Base-by-base conservation (phyloP, 2,797 vertebrate genomes). In the Sebastes taczanowskii region DNA sequence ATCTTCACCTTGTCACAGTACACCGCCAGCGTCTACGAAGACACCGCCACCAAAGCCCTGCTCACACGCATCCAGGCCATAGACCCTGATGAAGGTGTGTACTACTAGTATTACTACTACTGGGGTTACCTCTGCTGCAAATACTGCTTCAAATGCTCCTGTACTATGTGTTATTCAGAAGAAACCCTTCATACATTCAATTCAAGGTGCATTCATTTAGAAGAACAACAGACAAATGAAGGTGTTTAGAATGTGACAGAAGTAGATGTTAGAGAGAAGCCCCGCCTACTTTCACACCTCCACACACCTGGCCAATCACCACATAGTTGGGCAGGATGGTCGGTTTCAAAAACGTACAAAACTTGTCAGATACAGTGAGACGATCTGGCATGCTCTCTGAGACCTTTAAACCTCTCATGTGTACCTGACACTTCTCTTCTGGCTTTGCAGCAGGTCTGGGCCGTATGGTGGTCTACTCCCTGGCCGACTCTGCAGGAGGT, bases 61-160 rank as follows among this genome's bases (percentile, higher is more conserved):
- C 88, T 99, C 73, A 98, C 98, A 11, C 96, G 98, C 84, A 97
- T 99, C 42, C 97, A 98, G 91, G 98, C 98, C 38, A 94, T 95
- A 6, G 98, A 99, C 92, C 97, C 97, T 0, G 98, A 99, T 81
- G 92, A 97, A 4, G 98, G 98, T 99, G 85, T 49, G 53, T 49
- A 11, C 10, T 60, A 64, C 0, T 27, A 27, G 5, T 18, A 11
- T 6, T 30, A 4, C 4, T 63, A 46, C 2, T 58, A 20, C 1
- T 30, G 7, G 20, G 14, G 34, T 23, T 75, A 55, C 16, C 27
- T 27, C 23, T 61, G 18, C 29, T 60, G 9, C 3, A 23, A 42
- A 2, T 22, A 34, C 3, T 64, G 18, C 58, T 65, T 67, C 11
- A 14, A 49, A 66, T 61, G 16, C 10, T 56, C 3, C 46, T 62